Conservation (phyloP, 2,797 vertebrate genomes). For the Monodelphis domestica region DNA sequence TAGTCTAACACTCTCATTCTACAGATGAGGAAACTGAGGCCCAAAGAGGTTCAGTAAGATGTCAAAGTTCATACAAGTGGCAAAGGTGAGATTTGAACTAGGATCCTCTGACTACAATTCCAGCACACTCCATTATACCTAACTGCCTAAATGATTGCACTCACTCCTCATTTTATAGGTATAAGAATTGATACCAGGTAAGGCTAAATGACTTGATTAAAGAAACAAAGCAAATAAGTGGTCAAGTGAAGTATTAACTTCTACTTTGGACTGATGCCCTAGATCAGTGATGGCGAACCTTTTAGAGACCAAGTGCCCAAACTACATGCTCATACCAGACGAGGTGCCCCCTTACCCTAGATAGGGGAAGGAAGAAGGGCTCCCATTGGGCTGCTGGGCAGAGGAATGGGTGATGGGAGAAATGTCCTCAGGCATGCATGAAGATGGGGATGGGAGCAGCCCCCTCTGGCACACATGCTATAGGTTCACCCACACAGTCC, state of each 20-base stretch:
- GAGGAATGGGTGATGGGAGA: too few relatives aligned
- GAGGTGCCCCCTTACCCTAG: too few relatives aligned
- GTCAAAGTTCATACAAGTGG: neutral
- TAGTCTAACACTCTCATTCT: neutral
- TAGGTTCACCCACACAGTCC: too few relatives aligned
- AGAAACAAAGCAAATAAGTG: neutral
- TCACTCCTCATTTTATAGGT: neutral
- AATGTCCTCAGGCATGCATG: too few relatives aligned
- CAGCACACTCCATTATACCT: neutral
- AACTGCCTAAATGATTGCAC: neutral
- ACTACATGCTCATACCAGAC: too few relatives aligned
- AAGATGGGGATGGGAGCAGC: too few relatives aligned
- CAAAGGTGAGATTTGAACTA: neutral
- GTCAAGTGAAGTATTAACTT: neutral
- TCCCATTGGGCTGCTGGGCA: too few relatives aligned
- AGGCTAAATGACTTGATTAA: conserved; percentile 1
- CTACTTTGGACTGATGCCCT: neutral
- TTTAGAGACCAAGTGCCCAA: too few relatives aligned
- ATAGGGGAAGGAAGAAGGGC: too few relatives aligned
- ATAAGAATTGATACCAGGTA: conserved; percentile 14
- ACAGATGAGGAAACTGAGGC: neutral
- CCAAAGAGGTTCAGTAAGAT: neutral
- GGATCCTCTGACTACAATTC: neutral
- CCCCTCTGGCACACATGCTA: too few relatives aligned
- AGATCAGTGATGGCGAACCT: too few relatives aligned